A percentile compares a stretch with the other conserved stretches of the same genome.
These are phyloP conservation scores for Malurus splendens DNA, from an alignment of 2,797 vertebrate species.

Conservation along the genomic window DNA sequence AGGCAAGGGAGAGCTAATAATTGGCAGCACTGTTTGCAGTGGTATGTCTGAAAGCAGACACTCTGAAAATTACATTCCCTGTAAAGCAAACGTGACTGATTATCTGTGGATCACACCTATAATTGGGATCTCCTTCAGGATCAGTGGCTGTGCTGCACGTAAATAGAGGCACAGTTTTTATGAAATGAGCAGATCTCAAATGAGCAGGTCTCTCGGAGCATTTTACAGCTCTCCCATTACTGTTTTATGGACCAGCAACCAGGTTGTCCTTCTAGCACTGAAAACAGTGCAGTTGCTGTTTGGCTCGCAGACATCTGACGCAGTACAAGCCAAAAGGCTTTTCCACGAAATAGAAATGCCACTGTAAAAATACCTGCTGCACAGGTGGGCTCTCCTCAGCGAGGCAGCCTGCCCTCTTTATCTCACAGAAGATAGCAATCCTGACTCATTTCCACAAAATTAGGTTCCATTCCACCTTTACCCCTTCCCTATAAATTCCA, in stretches of 20 bases:
- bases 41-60: neutral
- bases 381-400: neutral
- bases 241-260: conserved; percentile 2
- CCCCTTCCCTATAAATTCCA: neutral
- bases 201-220: neutral
- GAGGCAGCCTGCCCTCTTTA: neutral
- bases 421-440: neutral
- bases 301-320: neutral
- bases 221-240: conserved; percentile 10
- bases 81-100: neutral
- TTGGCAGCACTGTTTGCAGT: neutral
- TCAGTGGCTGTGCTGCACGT: neutral
- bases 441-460: neutral
- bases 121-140: neutral
- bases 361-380: neutral
- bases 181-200: neutral
- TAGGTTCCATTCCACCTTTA: conserved; percentile 1
- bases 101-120: neutral
- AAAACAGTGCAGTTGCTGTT: neutral
- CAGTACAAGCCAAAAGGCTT: neutral
- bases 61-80: neutral
- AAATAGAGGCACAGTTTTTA: neutral
- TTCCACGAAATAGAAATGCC: neutral
- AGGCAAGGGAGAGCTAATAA: neutral
- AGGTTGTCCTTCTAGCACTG: neutral